These are phyloP conservation scores for Urosaurus nigricauda DNA, from an alignment of 2,797 vertebrate genomes.

Conservation along the genomic window DNA sequence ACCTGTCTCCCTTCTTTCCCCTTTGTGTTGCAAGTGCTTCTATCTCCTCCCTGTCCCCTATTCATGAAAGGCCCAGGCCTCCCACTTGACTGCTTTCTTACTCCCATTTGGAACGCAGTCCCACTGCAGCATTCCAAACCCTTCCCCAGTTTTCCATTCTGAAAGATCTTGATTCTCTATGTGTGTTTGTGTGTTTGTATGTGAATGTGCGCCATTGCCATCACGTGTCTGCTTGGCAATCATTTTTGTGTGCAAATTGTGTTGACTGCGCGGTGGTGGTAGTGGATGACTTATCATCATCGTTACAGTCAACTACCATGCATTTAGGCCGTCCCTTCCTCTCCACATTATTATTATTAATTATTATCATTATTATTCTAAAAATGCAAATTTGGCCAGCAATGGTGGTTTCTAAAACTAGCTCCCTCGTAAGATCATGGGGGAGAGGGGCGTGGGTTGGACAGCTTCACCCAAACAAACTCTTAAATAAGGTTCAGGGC, in stretches of 20 bases:
- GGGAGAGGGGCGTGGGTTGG: background rate
- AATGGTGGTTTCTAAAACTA: background rate
- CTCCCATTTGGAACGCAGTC: conserved; percentile 45
- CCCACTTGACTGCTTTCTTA: background rate
- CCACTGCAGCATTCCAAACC: conserved; percentile 42
- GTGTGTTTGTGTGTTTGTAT: conserved; percentile 48
- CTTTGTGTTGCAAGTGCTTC: conserved; percentile 45
- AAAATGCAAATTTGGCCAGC: too few species aligned
- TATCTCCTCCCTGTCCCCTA: too few species aligned
- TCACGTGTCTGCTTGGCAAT: conserved; percentile 72
- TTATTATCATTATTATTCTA: too few species aligned
- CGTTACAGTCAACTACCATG: conserved; percentile 6
- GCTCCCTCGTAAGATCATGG: background rate
- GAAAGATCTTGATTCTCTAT: conserved; percentile 64
- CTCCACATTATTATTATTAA: too few species aligned
- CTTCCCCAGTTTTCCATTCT: conserved; percentile 52
- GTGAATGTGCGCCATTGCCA: conserved; percentile 56
- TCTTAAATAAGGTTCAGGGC: background rate
- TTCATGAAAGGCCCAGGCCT: conserved; percentile 2
- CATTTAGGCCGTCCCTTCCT: background rate
- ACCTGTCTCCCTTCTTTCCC: conserved; percentile 44
- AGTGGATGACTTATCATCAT: background rate
- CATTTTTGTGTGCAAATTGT: conserved; percentile 29
- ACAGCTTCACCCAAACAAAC: background rate
- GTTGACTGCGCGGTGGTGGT: conserved; percentile 16